Evolutionary conservation across 2,797 vertebrate genomes (phyloP).

Genomic region (Alca torda): DNA sequence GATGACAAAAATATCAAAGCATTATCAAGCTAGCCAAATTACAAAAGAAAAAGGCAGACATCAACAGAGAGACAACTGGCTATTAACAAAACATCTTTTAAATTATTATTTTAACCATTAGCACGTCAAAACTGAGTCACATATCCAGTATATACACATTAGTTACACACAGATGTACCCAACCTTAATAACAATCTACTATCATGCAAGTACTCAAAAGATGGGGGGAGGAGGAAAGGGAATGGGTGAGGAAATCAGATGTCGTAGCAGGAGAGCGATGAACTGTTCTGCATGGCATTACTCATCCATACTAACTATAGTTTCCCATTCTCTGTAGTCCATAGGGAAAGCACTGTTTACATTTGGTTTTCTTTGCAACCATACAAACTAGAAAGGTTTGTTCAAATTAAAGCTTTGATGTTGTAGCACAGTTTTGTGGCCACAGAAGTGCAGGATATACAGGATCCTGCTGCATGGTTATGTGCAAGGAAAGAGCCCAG

Average conservation of each 20-base stretch:
- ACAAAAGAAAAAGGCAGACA: neutral
- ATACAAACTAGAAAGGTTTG: slow-evolving; percentile 12
- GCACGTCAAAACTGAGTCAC: neutral
- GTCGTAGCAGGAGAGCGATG: neutral
- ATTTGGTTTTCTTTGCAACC: slow-evolving; percentile 27
- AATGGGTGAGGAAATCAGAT: neutral
- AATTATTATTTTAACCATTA: neutral
- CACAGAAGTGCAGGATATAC: neutral
- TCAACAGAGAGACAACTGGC: neutral
- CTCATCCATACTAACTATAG: neutral
- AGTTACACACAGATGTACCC: neutral
- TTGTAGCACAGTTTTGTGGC: neutral
- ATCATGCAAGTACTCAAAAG: neutral
- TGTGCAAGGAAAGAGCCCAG: neutral
- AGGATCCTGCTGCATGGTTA: neutral
- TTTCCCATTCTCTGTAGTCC: neutral
- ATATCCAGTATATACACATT: neutral
- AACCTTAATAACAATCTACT: neutral
- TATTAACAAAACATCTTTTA: neutral
- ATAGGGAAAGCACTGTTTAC: neutral
- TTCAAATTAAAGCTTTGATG: slow-evolving; percentile 44
- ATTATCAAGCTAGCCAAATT: neutral
- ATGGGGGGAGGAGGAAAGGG: too few relatives aligned
- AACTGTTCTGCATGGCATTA: neutral
- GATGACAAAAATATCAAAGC: neutral